Base-by-base conservation (phyloP, 2,888 invertebrate genomes). In the Syrphus vitripennis region DNA sequence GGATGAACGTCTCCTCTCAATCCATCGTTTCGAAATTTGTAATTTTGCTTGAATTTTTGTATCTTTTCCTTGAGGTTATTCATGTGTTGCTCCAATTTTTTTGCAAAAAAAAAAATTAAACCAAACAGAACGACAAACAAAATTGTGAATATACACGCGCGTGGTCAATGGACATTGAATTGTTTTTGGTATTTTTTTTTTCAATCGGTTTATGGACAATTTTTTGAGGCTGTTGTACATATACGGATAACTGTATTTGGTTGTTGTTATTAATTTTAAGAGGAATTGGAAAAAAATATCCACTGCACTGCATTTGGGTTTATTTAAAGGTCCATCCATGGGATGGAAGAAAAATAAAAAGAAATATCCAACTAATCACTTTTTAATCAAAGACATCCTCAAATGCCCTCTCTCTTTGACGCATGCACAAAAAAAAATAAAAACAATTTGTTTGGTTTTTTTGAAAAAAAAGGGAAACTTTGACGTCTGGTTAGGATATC, bases 71-170 rank as follows among this genome's bases (percentile, higher is more conserved):
- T 34, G 48, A 26, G 83, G 42, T 69, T 84, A 76, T 76, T 84
- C 75, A 53, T 80, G 70, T 40, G 75, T 71, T 75, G 80, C 48
- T 81, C 75, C 63, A 84, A 84, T 70, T 84, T 70, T 84, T 84
- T 31, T 67, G 37, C 50, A 40, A 31, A 70, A 40, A 14, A 69
- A 42, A 21, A 42, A 55, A 14, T 4, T 42, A 37, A 70, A 45
- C 29, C 53, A 37, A 45, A 61, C 10, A 10, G 59, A 63, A 57
- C 45, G 48, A 67, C 24, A 67, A 42, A 67, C 57, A 40, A 78
- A 72, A 29, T 42, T 42, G 45, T 82, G 14, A 69, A 78, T 29
- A 78, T 29, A 42, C 57, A 34, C 34, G n/a, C 75, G 63, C 65
- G 67, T 83, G 79, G 75, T 76, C 75, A 71, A 81, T 67, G 81